Evolutionary conservation across 2,888 invertebrate species (phyloP).

Genomic region (Brenthis hecate): DNA sequence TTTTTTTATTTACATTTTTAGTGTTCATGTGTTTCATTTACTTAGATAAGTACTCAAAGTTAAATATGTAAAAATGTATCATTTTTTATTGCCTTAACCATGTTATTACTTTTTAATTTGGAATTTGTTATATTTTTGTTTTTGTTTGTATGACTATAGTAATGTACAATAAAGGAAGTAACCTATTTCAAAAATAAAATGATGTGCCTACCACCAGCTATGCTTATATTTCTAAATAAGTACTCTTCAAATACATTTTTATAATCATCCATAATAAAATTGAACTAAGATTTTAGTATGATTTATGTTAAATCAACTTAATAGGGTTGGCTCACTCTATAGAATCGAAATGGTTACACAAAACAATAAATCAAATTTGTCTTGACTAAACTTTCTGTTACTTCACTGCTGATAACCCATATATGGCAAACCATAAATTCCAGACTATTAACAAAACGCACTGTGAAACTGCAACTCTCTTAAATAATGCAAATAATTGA

Average conservation of each 20-base stretch:
- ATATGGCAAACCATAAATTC: conserved; percentile 36
- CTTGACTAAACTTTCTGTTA: conserved; percentile 25
- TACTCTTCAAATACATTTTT: neutral
- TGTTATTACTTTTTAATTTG: too few species aligned
- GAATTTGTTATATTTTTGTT: too few species aligned
- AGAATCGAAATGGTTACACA: conserved; percentile 19
- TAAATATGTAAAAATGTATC: too few species aligned
- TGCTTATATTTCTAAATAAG: neutral
- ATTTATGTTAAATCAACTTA: conserved; percentile 8
- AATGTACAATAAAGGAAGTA: too few species aligned
- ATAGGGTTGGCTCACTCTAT: conserved; percentile 12
- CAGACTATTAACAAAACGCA: conserved; percentile 25
- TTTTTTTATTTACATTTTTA: too few species aligned
- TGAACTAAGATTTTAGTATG: neutral
- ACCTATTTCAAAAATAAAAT: too few species aligned
- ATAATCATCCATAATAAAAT: neutral
- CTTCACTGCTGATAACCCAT: conserved; percentile 32
- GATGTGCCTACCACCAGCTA: too few species aligned
- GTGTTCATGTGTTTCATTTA: too few species aligned
- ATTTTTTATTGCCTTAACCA: too few species aligned
- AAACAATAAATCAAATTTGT: conserved; percentile 35
- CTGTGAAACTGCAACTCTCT: conserved; percentile 12
- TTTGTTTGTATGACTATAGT: too few species aligned
- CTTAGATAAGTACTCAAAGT: too few species aligned
- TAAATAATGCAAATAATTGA: conserved; percentile 1